Conservation (phyloP, 2,888 invertebrate species). For the Strigamia transsilvanica region DNA sequence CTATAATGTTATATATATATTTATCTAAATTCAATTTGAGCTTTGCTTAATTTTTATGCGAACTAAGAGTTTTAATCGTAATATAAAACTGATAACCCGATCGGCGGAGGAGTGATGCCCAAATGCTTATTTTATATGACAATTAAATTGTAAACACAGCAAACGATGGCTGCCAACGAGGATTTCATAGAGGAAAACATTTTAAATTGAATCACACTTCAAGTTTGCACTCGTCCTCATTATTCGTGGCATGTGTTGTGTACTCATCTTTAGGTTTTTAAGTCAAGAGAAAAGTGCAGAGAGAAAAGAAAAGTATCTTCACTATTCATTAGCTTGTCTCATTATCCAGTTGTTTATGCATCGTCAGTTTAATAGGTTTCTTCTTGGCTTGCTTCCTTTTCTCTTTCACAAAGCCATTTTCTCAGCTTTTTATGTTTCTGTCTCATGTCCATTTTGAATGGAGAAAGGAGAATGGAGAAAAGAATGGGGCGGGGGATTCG, state of each 20-base stretch:
- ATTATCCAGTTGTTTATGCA: slow-evolving; percentile 43
- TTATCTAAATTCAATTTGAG: not conserved
- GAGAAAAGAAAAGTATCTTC: slow-evolving; percentile 33
- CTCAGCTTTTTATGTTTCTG: slow-evolving; percentile 38
- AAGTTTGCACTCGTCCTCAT: slow-evolving; percentile 36
- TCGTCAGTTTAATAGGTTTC: slow-evolving; percentile 42
- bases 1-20: not conserved
- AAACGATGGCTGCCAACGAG: slow-evolving; percentile 16
- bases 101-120: not conserved
- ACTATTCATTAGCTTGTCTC: slow-evolving; percentile 39
- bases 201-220: slow-evolving; percentile 40
- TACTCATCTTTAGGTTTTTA: slow-evolving; percentile 17
- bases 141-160: slow-evolving; percentile 34
- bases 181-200: not conserved
- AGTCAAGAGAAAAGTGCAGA: slow-evolving; percentile 2
- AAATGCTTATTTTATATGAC: slow-evolving; percentile 2
- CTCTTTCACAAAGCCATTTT: slow-evolving; percentile 42
- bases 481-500: not conserved
- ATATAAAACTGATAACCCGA: slow-evolving; percentile 20
- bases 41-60: not conserved
- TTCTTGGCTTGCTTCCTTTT: slow-evolving; percentile 39
- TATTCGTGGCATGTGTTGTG: slow-evolving; percentile 39
- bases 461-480: not conserved
- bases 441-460: slow-evolving; percentile 32
- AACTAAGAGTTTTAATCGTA: not conserved